Base-by-base conservation (phyloP, 1,140 invertebrate species). In the Manduca sexta region DNA sequence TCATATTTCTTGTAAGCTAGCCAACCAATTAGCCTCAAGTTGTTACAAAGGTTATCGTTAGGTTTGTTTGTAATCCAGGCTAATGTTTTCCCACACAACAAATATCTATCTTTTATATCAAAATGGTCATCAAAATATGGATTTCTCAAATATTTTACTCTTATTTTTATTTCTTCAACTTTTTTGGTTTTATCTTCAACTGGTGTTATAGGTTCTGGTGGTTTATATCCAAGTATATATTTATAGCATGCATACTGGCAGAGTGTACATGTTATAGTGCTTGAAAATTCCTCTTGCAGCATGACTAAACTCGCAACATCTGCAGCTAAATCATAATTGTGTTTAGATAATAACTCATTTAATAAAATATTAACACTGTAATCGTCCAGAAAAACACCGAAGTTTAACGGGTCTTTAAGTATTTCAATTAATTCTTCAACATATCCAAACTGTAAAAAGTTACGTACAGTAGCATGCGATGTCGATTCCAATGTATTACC, bases 321-420 rank as follows among this genome's bases (percentile, higher is more conserved):
- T 0, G 93, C 91, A 7, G 96, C 96, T 54, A 90, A 89, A 63
- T 81, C 74, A 74, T 86, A 92, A 69, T 96, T 88, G 42, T 92
- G 78, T 3, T 87, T 79, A 64, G 92, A 91, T 13, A 98, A 77
- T 58, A 96, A 92, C 26, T 88, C 84, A 65, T 98, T 92, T 85
- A 98, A 89, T n/a, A 97, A 76, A 11, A 97, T 84, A 82, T 95
- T 96, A 34, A 90, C 91, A 33, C 89, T 86, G 62, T 92, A 92
- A 46, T 91, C 78, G 84, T 98, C 95, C 11, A 95, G 88, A 71
- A 98, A 98, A 21, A 99, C 81, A 1, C 97, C 97, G 86, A 94
- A 98, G 66, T 93, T 93, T 8, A 96, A 78, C 40, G 95, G 90
- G 71, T 97, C 92, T 61, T 93, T 89, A 11, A 98, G 76, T 11